Percentiles rank a stretch among this genome's conserved stretches.
Conservation (phyloP, 2,113 vertebrate species). For the Crotalus helleri region DNA sequence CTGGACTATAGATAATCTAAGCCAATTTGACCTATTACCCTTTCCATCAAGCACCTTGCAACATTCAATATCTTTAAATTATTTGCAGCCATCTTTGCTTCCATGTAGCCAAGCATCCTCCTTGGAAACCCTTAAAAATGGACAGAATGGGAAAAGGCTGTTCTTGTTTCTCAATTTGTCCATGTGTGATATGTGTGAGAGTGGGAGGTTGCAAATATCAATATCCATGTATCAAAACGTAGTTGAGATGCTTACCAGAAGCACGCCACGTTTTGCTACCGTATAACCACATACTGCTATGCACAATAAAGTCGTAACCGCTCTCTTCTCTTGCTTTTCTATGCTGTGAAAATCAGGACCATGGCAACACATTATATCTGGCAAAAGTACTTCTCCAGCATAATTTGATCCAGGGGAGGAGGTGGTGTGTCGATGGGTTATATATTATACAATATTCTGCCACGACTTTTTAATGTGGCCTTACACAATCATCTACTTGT, state of each 20-base stretch:
- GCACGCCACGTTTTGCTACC: neutral
- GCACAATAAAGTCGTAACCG: neutral
- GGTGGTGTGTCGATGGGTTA: neutral
- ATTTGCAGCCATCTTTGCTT: neutral
- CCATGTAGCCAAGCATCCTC: neutral
- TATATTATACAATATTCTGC: neutral
- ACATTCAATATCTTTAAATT: neutral
- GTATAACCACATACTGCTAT: neutral
- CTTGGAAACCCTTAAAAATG: neutral
- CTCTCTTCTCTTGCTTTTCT: no score
- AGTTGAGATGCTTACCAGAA: neutral
- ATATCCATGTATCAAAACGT: neutral
- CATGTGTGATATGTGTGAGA: neutral
- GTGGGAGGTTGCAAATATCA: neutral
- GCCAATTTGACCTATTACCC: neutral
- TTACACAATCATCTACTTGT: constrained; percentile 11
- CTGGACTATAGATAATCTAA: neutral
- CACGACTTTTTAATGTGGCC: neutral
- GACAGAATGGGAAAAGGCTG: neutral
- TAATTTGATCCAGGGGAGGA: neutral
- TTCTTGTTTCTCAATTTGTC: neutral
- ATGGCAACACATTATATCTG: neutral
- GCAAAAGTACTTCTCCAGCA: neutral
- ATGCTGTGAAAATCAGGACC: neutral
- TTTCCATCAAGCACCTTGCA: neutral